These are phyloP conservation scores for Bubo blakistoni DNA, from an alignment of 2,113 vertebrate genomes.

Conservation along the genomic window DNA sequence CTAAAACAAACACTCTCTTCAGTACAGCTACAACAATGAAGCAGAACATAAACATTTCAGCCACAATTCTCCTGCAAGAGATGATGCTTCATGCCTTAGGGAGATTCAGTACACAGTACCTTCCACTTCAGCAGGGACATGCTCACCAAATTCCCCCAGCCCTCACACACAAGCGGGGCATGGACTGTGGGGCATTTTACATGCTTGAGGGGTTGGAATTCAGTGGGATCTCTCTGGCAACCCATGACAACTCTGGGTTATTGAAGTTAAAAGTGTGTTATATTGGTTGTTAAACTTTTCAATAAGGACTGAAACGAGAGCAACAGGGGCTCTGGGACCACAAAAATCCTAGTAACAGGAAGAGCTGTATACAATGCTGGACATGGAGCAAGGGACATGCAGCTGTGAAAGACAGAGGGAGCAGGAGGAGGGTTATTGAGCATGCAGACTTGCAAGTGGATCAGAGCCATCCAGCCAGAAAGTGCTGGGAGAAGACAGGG, in stretches of 20 bases:
- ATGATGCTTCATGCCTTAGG: not conserved
- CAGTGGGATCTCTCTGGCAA: not conserved
- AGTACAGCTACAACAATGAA: not conserved
- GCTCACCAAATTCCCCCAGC: not conserved
- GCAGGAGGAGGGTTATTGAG: not conserved
- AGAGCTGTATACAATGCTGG: not conserved
- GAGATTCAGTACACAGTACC: not conserved
- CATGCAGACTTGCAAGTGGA: not conserved
- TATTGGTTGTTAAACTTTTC: constrained; percentile 11
- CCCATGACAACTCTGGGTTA: not conserved
- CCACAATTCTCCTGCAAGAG: not conserved
- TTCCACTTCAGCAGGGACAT: not conserved
- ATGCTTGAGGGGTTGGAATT: not conserved
- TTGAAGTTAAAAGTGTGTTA: not conserved
- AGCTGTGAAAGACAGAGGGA: not conserved
- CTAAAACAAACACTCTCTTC: not conserved
- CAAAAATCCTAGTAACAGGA: not conserved
- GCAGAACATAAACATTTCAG: not conserved
- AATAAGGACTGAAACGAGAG: not conserved
- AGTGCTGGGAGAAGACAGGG: not conserved
- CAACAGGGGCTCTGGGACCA: not conserved
- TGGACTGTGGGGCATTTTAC: not conserved
- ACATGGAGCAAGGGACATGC: not conserved
- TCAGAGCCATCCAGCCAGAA: not conserved
- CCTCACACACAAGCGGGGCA: not conserved